Base-by-base conservation (phyloP, 1,140 invertebrate species). In the Drosophila pandora region DNA sequence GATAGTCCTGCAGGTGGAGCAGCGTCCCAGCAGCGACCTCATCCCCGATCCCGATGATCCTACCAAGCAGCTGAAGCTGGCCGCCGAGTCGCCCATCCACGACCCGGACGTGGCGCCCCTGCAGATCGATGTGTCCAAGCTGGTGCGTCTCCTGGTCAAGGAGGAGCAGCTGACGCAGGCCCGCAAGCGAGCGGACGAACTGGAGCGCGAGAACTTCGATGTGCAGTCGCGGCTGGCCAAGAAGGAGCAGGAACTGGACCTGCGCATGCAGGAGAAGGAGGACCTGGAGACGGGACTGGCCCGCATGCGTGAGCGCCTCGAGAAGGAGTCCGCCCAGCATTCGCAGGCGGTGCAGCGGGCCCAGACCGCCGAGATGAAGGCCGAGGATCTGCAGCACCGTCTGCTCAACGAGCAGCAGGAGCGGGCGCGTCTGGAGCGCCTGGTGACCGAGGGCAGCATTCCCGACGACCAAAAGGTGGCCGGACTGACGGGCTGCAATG, bases 221-320 rank as follows among this genome's bases (percentile, higher is more conserved):
- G 94, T 99, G 82, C 95, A 96, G 21, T 95, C 95, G 8, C 95
- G 95, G 87, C 92, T 99, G 25, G 95, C 96, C 2, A 97, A 98
- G 82, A 98, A 98, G 92, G 97, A 99, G 91, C 96, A 98, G 91
- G 97, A 98, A 91, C 92, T 98, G 61, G 97, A 98, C 92, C 93
- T 97, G 73, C 94, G 95, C 88, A 95, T 94, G 47, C 97, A 98
- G 89, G 97, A 98, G 93, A 97, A 97, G 91, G 97, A 98, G 93
- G 97, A 99, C 90, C 93, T 98, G 61, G 96, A 98, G 91, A 95
- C 96, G 10, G 96, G 95, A 60, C 93, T 98, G 48, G 92, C 94
- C 1, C 94, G 97, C 71, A 95, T 98, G 73, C 97, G 98, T 90
- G 96, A 97, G 76, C 94, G 97, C 49, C 92, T 99, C 7, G 98